Conservation (phyloP, 2,113 vertebrate species). For the Ardeotis arabs region DNA sequence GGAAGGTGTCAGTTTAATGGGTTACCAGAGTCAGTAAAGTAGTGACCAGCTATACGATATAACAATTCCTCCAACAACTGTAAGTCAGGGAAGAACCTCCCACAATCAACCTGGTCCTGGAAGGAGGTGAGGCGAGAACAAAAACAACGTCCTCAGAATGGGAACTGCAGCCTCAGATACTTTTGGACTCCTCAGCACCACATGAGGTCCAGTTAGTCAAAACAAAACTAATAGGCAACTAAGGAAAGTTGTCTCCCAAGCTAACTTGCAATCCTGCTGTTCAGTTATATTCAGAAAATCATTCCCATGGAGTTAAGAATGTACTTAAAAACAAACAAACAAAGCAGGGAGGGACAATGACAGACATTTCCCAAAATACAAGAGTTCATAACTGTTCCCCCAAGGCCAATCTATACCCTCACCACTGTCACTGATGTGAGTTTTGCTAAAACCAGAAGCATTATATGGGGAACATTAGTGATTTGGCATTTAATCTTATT, state of each 20-base stretch:
- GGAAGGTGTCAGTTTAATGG: background rate
- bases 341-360: background rate
- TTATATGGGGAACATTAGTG: background rate
- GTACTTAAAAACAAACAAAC: constrained; percentile 50
- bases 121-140: background rate
- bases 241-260: constrained; percentile 1
- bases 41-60: background rate
- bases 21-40: background rate
- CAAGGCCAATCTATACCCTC: background rate
- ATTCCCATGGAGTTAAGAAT: constrained; percentile 31
- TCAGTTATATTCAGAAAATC: background rate
- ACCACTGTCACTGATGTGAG: background rate
- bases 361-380: constrained; percentile 10
- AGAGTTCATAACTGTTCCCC: background rate
- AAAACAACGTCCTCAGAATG: background rate
- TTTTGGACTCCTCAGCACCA: background rate
- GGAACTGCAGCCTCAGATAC: background rate
- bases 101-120: background rate
- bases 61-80: background rate
- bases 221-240: background rate
- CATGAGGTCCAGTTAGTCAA: background rate
- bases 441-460: constrained; percentile 37
- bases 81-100: background rate
- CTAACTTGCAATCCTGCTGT: background rate
- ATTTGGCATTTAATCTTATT: constrained; percentile 5